Evolutionary conservation across 1,140 invertebrate genomes (phyloP), one percentile per base, ranked within the genome.

Genomic region (Apis dorsata): DNA sequence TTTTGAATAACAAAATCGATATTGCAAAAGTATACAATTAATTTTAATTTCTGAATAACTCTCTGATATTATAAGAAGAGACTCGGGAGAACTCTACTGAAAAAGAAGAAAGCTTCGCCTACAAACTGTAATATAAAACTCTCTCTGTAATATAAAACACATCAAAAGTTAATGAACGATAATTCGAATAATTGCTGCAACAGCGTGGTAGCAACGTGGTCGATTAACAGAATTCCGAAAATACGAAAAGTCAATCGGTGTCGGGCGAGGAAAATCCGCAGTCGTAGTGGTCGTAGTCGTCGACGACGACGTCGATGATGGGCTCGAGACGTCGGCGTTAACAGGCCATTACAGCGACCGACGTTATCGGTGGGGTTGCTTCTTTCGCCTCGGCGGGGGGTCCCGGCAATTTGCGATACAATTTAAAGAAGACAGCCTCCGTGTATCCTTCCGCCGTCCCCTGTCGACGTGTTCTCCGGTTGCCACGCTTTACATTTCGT

Each of bases 391-490:
- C 85, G 72, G 81, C 87, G 78, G 85, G 86, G 76, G 88, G 68
- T 44, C 55, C 83, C 80, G 73, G 88, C 86, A 90, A 90, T 90
- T 90, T 90, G 89, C 88, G 89, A 90, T 88, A 90, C 90, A 90
- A 90, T 90, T 90, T 90, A 90, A 90, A 89, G 90, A 89, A 90
- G 86, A 86, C 88, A 80, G 77, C 81, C 79, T 63, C 83, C 76
- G 70, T 85, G 70, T 85, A 68, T 84, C 71, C 72, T 84, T 65
- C 55, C 70, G 24, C 75, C 66, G 59, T 79, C 28, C 63, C 79
- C 72, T 72, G 68, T 76, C 81, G 66, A 82, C 82, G 69, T 65
- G 44, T 76, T 57, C 57, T 53, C 66, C 21, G 24, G 72, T 70
- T 49, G 66, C 74, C 83, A 75, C 65, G 86, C 83, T 88, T 88